Base-by-base conservation (phyloP, 1,140 invertebrate genomes). In the Ceratoteleas bidentatus region DNA sequence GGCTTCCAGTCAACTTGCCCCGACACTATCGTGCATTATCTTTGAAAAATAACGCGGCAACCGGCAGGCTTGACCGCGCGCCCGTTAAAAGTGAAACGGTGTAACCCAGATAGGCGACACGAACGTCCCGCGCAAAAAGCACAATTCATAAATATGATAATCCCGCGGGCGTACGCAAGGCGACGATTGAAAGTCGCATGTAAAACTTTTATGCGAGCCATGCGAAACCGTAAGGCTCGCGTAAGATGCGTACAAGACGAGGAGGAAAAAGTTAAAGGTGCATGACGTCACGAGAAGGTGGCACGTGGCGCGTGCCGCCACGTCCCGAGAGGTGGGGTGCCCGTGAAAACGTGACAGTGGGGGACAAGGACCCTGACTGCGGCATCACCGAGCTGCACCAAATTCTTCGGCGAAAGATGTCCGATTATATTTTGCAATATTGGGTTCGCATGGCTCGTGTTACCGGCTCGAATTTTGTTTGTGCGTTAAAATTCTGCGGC, bases 231-330 rank as follows among this genome's bases (percentile, higher is more conserved):
- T 14, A 43, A 50, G 45, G 6, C 43, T 61, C 62, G 15, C 72
- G 58, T 81, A 84, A 84, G 85, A 85, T 81, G 82, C 73, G 83
- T 85, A 83, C 85, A 84, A 79, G 85, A 70, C 84, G 79, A 74
- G 36, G 15, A 70, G 57, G 60, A 78, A 53, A 60, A 60, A 83
- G 69, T 70, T 62, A 70, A 85, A 84, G 85, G 81, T 73, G 58
- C 72, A 57, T 88, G 87, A 89, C 87, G 88, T 89, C 88, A 89
- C 77, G 56, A 76, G 75, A 85, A 86, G 86, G 83, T 87, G 86
- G 87, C 86, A 88, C 84, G 84, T 84, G 88, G 85, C 88, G 87
- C 88, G 87, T 89, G 88, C 87, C 87, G 65, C 65, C 78, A 70
- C 70, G 81, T 85, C 69, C 69, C 68, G 66, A 57, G 75, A 61